Evolutionary conservation across 2,113 vertebrate genomes (phyloP), one percentile per base, ranked within the genome.

Genomic region (Gavia stellata): DNA sequence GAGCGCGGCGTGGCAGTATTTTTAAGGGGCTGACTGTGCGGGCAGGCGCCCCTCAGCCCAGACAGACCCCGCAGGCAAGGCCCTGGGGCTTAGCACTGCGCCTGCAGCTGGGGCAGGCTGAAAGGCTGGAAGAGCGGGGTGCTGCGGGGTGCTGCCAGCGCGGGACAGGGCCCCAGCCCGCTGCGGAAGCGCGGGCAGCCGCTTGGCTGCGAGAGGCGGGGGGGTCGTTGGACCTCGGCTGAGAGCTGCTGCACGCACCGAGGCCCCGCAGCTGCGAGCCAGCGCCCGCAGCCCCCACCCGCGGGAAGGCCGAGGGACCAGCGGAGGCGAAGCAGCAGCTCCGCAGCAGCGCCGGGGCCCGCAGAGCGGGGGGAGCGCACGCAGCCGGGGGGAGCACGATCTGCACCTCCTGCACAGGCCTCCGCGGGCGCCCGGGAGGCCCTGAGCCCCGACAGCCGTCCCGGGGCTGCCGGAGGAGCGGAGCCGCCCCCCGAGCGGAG

Each of bases 341-440:
- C 40, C 24, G 14, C n/a, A 26, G 10, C 49, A 45, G 10, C 25
- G 6, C 7, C 15, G 1, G 14, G 8, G 15, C 31, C 19, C 17
- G 0, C 53, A 6, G 49, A 3, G 7, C 31, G 7, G 4, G 33
- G 23, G 0, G 2, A 18, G 8, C 0, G 12, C 36, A 5, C 10
- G 0, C 5, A 38, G 7, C 19, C 6, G 1, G n/a, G 14, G 24
- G 29, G 10, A 40, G 9, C 24, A 4, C 4, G 13, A 5, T 8
- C 10, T 5, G 7, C 17, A 7, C 12, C 20, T 14, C 19, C 23
- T 3, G 14, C 3, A 2, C 0, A 4, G 36, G 17, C 14, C 16
- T 13, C 19, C 13, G 3, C 15, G 17, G 31, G 26, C 17, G 8
- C 29, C 45, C 2, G 4, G 13, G 8, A 25, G 7, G 6, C 34